Evolutionary conservation across 2,888 invertebrate genomes (phyloP).

Genomic region (Mesodorylaimus sp.): DNA sequence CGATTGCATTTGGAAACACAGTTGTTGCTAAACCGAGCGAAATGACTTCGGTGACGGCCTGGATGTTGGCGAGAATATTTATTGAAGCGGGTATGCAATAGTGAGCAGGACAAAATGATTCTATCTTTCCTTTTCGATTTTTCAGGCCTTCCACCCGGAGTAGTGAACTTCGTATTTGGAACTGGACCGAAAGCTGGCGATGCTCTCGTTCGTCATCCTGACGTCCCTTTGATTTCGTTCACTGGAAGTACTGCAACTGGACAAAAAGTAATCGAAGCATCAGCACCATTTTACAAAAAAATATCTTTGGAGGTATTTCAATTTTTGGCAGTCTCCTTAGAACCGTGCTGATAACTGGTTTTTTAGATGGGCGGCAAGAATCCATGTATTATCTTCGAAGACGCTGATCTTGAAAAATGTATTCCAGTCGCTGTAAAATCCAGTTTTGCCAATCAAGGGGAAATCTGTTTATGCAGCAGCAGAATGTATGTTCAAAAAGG

Average conservation of each 20-base stretch:
- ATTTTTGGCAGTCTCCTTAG: neutral
- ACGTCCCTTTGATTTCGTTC: conserved; percentile 38
- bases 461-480: conserved; percentile 41
- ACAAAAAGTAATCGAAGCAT: conserved; percentile 27
- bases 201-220: conserved; percentile 37
- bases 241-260: conserved; percentile 40
- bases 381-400: conserved; percentile 38
- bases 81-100: conserved; percentile 34
- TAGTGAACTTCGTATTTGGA: conserved; percentile 41
- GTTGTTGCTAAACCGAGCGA: conserved; percentile 42
- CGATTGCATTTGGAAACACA: conserved; percentile 36
- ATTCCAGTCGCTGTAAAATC: conserved; percentile 34
- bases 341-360: neutral
- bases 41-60: conserved; percentile 40
- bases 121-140: conserved; percentile 3
- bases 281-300: conserved; percentile 37
- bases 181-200: conserved; percentile 37
- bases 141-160: conserved; percentile 39
- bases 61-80: conserved; percentile 36
- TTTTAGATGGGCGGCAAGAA: conserved; percentile 42
- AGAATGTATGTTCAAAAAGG: conserved; percentile 38
- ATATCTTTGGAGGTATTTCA: conserved; percentile 38
- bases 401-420: conserved; percentile 36
- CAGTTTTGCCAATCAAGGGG: conserved; percentile 41
- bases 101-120: neutral